These are phyloP conservation scores for roundworm (Caenorhabditis elegans) DNA, from an alignment of 1,140 invertebrate species.

Conservation along the genomic window WBcel235 BX284605.5:9309501-9310000, in stretches of 20 bases:
- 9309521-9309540: constrained; percentile 45
- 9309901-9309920: constrained; percentile 24
- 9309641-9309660: constrained; percentile 38
- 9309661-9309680: constrained; percentile 39
- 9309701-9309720: constrained; percentile 46
- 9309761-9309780: constrained; percentile 43
- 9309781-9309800: constrained; percentile 46
- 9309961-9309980: constrained; percentile 36
- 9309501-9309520: constrained; percentile 42
- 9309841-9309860: constrained; percentile 48
- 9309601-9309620: constrained; percentile 37
- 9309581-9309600: not conserved
- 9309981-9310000: constrained; percentile 39
- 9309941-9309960: constrained; percentile 45
- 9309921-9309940: constrained; percentile 37
- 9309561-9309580: not conserved
- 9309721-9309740: constrained; percentile 26
- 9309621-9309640: constrained; percentile 39
- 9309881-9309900: not conserved
- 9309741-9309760: no score
- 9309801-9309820: constrained; percentile 44
- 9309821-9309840: constrained; percentile 44
- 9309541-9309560: constrained; percentile 40
- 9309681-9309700: constrained; percentile 47
- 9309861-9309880: constrained; percentile 47